Evolutionary conservation across 2,888 invertebrate species (phyloP), one percentile per base, ranked within the genome.

Genomic region (Cancer borealis): DNA sequence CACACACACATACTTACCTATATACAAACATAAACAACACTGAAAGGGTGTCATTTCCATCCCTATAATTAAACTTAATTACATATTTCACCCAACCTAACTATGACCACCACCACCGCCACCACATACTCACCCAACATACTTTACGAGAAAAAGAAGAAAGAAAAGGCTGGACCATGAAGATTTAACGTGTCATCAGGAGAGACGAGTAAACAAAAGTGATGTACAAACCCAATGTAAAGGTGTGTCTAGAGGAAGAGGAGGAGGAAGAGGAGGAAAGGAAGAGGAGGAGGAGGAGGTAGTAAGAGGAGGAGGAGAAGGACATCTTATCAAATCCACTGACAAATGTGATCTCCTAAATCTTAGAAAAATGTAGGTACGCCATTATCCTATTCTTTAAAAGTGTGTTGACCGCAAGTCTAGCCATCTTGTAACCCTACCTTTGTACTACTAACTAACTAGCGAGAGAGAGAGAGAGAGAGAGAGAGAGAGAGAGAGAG

Each of bases 31-130:
- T n/a, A 66, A 66, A 21, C n/a, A 66, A 66, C 17, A 4, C 12
- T 66, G n/a, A n/a, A 66, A 66, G n/a, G 66, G 66, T 66, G 66
- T 66, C n/a, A 66, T 66, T 66, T n/a, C n/a, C 66, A n/a, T n/a
- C 3, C n/a, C n/a, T 66, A 66, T 8, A 66, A 66, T 66, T 66
- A 66, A 66, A 66, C 3, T n/a, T n/a, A 66, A 66, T 66, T 66
- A 66, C n/a, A 66, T n/a, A 66, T 2, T 3, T n/a, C 21, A 66
- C n/a, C 66, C n/a, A 66, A n/a, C 66, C 66, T n/a, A n/a, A 21
- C 21, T 14, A 54, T 17, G 17, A 12, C 12, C 54, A 54, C 54
- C 12, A 12, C 12, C 54, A 54, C 2, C 39, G 39, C 39, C 39
- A 39, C 39, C 54, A 54, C 54, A 54, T 17, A 66, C n/a, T 17